Percentiles rank a stretch among this genome's conserved stretches.
phyloP scores from a whole-genome alignment of 2,113 vertebrate genomes.

The Sciurus niger region DNA sequence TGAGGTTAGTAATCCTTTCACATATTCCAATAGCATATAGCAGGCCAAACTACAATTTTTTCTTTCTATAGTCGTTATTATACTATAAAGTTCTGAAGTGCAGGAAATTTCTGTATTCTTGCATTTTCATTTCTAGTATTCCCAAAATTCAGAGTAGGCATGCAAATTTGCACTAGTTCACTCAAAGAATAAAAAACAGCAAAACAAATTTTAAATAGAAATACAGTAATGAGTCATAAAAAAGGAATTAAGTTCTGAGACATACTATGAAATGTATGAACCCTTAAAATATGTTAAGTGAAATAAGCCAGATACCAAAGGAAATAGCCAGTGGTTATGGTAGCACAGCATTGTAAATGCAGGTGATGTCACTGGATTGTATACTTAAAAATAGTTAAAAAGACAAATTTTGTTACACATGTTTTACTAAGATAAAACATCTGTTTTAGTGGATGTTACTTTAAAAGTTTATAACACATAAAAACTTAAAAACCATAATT shows the following conservation, averaged over 20 bases:
- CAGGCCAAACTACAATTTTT: background rate
- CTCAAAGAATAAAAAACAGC: conserved; percentile 3
- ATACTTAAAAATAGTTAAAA: background rate
- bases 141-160: background rate
- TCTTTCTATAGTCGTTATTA: background rate
- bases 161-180: background rate
- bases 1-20: background rate
- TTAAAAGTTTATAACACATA: background rate
- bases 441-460: background rate
- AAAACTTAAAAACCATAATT: background rate
- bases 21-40: background rate
- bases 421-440: conserved; percentile 25
- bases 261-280: background rate
- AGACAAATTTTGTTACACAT: background rate
- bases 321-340: background rate
- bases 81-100: background rate
- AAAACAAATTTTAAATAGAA: conserved; percentile 30
- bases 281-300: background rate
- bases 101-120: background rate
- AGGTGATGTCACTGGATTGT: background rate
- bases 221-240: background rate
- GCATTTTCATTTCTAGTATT: conserved; percentile 1
- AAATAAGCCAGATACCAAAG: background rate
- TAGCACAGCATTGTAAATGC: background rate
- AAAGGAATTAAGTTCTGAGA: background rate